Evolutionary conservation across 2,113 vertebrate species (phyloP).

Genomic region (Rhabdomys dilectus): DNA sequence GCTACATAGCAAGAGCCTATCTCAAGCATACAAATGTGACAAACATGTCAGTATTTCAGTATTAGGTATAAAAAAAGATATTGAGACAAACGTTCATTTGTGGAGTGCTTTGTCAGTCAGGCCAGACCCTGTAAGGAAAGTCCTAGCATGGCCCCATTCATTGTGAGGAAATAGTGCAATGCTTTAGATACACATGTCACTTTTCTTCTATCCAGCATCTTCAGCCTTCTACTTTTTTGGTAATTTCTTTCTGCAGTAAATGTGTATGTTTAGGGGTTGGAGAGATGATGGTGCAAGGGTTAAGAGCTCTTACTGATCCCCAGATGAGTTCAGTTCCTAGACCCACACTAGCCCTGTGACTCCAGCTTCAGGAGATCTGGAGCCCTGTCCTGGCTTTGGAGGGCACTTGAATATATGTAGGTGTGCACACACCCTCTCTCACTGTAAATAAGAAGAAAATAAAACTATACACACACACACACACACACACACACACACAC

Average conservation of each 20-base stretch:
- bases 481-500: no score
- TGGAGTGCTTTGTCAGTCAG: conserved; percentile 89
- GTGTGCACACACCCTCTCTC: background rate
- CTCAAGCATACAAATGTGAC: background rate
- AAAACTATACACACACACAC: background rate
- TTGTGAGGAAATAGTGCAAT: conserved; percentile 89
- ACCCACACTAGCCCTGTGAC: background rate
- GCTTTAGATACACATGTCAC: conserved; percentile 79
- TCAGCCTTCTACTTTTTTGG: conserved; percentile 65
- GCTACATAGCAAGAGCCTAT: background rate
- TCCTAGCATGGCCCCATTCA: conserved; percentile 92
- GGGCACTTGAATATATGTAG: background rate
- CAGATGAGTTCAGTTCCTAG: background rate
- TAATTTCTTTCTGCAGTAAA: conserved; percentile 67
- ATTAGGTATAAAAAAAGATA: conserved; percentile 82
- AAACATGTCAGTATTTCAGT: conserved; percentile 78
- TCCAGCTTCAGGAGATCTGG: background rate
- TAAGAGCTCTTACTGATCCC: background rate
- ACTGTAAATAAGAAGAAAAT: background rate
- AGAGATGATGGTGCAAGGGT: background rate
- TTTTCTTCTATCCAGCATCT: conserved; percentile 55
- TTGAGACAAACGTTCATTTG: conserved; percentile 81
- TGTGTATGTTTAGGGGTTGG: background rate
- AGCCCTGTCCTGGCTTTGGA: background rate
- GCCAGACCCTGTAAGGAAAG: conserved; percentile 91